Evolutionary conservation across 2,113 vertebrate genomes (phyloP).

Genomic region (Paraplagusia blochii): DNA sequence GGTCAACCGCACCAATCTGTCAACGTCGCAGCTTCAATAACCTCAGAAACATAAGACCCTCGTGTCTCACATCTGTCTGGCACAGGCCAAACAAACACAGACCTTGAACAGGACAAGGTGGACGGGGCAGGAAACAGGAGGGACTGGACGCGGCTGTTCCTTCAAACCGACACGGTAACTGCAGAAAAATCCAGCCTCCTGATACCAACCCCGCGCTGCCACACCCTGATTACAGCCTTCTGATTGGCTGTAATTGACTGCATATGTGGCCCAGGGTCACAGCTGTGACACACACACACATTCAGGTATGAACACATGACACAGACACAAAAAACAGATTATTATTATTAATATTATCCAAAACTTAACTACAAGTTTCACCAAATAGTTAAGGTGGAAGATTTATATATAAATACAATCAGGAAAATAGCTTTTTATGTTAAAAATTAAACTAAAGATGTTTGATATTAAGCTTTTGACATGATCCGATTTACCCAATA

Average conservation of each 20-base stretch:
- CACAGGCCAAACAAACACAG: constrained; percentile 47
- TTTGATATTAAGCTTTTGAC: too few species aligned
- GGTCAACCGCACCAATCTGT: constrained; percentile 45
- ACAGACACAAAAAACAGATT: background rate
- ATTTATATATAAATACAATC: too few species aligned
- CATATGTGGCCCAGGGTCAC: constrained; percentile 70
- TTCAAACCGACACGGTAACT: constrained; percentile 67
- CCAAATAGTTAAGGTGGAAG: too few species aligned
- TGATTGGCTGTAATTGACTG: constrained; percentile 75
- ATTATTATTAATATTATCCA: too few species aligned
- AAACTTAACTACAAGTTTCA: too few species aligned
- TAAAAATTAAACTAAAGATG: too few species aligned
- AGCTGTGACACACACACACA: constrained; percentile 18
- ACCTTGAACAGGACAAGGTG: background rate
- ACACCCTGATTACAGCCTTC: constrained; percentile 68
- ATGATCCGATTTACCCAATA: too few species aligned
- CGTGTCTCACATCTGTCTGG: constrained; percentile 20
- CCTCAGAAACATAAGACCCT: constrained; percentile 9
- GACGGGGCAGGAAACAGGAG: constrained; percentile 22
- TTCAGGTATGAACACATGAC: background rate
- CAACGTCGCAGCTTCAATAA: background rate
- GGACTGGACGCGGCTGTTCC: constrained; percentile 33
- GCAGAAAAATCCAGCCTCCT: constrained; percentile 37
- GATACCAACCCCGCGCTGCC: constrained; percentile 30
- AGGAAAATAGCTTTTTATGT: too few species aligned